These are phyloP conservation scores for Andrena dorsata DNA, from an alignment of 2,888 invertebrate genomes.

Conservation along the genomic window DNA sequence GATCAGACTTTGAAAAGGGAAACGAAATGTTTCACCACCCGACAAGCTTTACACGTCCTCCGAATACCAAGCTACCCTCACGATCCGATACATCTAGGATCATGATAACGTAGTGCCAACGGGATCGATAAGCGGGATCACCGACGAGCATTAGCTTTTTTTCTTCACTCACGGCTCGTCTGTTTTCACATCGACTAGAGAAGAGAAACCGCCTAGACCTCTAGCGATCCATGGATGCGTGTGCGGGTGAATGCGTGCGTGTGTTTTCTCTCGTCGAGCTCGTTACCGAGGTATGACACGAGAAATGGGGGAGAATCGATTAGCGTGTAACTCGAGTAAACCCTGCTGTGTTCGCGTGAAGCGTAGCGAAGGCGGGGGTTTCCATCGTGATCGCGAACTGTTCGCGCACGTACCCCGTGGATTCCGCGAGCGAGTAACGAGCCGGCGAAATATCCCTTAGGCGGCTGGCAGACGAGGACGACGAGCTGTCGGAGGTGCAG, in stretches of 20 bases:
- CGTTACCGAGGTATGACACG: conserved; percentile 2
- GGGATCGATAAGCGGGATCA: conserved; percentile 5
- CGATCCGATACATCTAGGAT: conserved; percentile 2
- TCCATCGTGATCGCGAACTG: conserved; percentile 42
- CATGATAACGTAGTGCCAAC: background rate
- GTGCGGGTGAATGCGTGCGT: conserved; percentile 6
- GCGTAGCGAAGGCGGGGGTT: conserved; percentile 54
- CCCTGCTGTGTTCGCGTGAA: conserved; percentile 14
- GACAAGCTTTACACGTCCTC: conserved; percentile 9
- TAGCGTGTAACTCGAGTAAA: conserved; percentile 30
- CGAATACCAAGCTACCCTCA: background rate
- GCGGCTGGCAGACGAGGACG: conserved; percentile 95
- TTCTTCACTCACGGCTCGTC: conserved; percentile 1
- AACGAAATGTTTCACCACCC: background rate
- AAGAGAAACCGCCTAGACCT: background rate
- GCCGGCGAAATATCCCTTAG: conserved; percentile 84
- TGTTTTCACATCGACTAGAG: background rate
- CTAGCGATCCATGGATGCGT: conserved; percentile 19
- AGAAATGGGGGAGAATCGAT: conserved; percentile 1
- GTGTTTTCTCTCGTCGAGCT: conserved; percentile 3
- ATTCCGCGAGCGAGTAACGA: conserved; percentile 30
- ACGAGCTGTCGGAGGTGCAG: conserved; percentile 97
- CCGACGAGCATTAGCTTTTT: background rate
- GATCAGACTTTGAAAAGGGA: background rate
- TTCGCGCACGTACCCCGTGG: conserved; percentile 28